Base-by-base conservation (phyloP, 2,113 vertebrate species). In the Montifringilla adamsi region DNA sequence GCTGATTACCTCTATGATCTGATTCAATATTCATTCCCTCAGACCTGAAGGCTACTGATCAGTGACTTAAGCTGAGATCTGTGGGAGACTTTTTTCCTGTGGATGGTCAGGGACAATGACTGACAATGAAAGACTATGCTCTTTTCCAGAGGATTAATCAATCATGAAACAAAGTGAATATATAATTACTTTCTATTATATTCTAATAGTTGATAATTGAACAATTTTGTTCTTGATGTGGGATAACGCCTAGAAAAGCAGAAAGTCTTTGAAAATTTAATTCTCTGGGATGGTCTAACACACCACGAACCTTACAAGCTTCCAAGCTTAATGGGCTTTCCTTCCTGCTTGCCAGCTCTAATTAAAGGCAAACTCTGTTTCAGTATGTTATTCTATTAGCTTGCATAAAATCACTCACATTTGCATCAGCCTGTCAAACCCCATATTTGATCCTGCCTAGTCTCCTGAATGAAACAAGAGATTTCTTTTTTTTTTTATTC, bases 371-470 rank as follows among this genome's bases (percentile, higher is more conserved):
- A 50, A 33, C 64, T 70, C 66, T 88, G 35, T 81, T 67, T 89
- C 69, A 76, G 47, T 87, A 39, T 26, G 46, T 60, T 78, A 49
- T 94, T 95, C 81, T 92, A 47, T 94, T 95, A 91, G 62, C 94
- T 90, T 85, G 87, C 91, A 91, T 87, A 96, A 93, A 87, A 94
- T 95, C 83, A 87, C 33, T 90, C 59, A 68, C 52, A 87, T 94
- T 94, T 95, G 68, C 56, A 79, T 81, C 19, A 80, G 30, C 76
- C 56, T 93, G 64, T 94, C 93, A 94, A 92, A 95, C 50, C 55
- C 68, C 53, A 69, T 95, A 66, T 87, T 93, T 91, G 94, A 90
- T 93, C 39, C 64, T 95, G 66, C 47, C 87, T 81, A 15, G 43
- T 75, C 33, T 78, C 60, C 46, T 46, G 67, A 95, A 77, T 39